phyloP scores from a whole-genome alignment of 2,888 invertebrate genomes.

The Hermaeophaga mercurialis region DNA sequence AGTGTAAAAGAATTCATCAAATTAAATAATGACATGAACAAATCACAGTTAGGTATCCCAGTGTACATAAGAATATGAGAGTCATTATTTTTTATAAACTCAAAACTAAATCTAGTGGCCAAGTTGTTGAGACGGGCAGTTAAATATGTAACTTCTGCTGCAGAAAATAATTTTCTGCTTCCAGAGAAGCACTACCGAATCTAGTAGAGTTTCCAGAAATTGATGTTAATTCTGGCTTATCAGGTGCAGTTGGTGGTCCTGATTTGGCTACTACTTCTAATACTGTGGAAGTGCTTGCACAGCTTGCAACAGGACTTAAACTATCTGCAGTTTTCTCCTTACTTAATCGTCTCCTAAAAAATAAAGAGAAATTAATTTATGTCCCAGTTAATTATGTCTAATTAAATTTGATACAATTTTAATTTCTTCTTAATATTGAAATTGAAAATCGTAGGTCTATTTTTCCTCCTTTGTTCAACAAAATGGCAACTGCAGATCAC shows the following conservation, averaged over 20 bases:
- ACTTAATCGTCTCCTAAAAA: no score
- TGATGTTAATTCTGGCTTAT: neutral
- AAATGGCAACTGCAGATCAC: constrained; percentile 5
- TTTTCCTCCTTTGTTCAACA: constrained; percentile 6
- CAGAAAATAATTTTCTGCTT: constrained; percentile 38
- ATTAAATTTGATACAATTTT: neutral
- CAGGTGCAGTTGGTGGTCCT: neutral
- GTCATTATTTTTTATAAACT: constrained; percentile 32
- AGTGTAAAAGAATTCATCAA: constrained; percentile 13
- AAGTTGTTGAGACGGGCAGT: constrained; percentile 25
- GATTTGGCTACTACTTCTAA: neutral
- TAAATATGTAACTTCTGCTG: constrained; percentile 24
- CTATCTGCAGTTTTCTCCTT: constrained; percentile 5
- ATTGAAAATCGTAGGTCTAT: constrained; percentile 4
- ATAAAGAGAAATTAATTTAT: no score
- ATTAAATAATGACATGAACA: constrained; percentile 25
- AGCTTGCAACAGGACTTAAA: no score
- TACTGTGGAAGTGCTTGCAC: neutral
- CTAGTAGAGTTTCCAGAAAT: neutral
- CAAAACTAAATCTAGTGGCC: constrained; percentile 24
- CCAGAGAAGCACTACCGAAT: neutral
- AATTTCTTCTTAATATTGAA: constrained; percentile 6
- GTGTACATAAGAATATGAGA: constrained; percentile 22
- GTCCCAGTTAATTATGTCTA: no score
- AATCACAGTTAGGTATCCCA: constrained; percentile 28